A percentile compares a stretch with the other conserved stretches of the same genome.
phyloP scores from a whole-genome alignment of 2,888 invertebrate genomes.

The Tiliacea citrago region DNA sequence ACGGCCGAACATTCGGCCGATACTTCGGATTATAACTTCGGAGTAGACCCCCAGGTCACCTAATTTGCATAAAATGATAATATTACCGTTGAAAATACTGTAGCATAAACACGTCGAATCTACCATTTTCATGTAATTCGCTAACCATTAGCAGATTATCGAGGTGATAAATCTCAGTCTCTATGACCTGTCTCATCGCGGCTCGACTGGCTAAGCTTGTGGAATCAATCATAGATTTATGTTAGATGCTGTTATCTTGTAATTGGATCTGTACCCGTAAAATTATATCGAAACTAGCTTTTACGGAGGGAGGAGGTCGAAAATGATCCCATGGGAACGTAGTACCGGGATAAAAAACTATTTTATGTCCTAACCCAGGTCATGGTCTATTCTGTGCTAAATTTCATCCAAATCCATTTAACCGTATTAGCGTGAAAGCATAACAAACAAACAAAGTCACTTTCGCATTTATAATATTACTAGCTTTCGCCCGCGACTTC shows the following conservation, averaged over 20 bases:
- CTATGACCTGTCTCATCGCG: conserved; percentile 18
- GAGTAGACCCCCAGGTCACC: fast-evolving
- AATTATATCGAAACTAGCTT: conserved; percentile 29
- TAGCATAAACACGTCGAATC: background rate
- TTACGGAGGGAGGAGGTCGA: too few relatives aligned
- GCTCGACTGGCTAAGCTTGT: conserved; percentile 23
- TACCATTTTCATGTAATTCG: conserved; percentile 12
- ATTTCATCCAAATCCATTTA: too few relatives aligned
- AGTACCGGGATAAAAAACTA: too few relatives aligned
- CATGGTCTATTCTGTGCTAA: too few relatives aligned
- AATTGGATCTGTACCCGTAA: conserved; percentile 39
- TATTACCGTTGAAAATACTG: background rate
- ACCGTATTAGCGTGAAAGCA: too few relatives aligned
- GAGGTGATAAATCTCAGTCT: conserved; percentile 31
- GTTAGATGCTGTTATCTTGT: conserved; percentile 37
- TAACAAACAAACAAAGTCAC: too few relatives aligned
- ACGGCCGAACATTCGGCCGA: too few relatives aligned
- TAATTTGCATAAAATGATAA: background rate
- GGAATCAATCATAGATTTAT: conserved; percentile 51
- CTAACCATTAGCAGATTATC: conserved; percentile 27
- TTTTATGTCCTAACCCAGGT: too few relatives aligned
- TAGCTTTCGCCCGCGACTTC: too few relatives aligned
- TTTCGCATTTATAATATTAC: too few relatives aligned
- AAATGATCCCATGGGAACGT: too few relatives aligned
- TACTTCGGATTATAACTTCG: too few relatives aligned